Evolutionary conservation across 1,140 invertebrate species (phyloP), one percentile per base, ranked within the genome.

Genomic region (Leptinotarsa undecemlineata): DNA sequence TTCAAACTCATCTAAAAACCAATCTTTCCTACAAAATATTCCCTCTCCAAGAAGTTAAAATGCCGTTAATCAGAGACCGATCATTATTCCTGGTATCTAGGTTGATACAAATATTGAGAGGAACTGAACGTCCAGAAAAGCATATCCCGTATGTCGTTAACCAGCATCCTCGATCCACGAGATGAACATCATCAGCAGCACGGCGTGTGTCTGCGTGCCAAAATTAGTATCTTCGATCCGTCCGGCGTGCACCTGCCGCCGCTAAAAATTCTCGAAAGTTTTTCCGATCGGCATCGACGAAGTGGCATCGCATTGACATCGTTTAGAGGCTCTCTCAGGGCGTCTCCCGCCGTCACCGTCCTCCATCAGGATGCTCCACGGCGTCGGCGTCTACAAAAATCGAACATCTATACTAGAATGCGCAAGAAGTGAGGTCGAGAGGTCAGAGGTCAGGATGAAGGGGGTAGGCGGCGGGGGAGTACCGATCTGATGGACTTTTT

Each of bases 331-430:
- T 61, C 57, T 72, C 71, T 74, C 76, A 75, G 80, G 80, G 80
- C 80, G 80, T 81, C 80, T 80, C 80, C 80, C 78, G 76, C 74
- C 51, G 60, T 72, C 48, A 42, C 47, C 48, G 19, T 60, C 76
- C 42, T 72, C 51, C 21, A 71, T 48, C 76, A 73, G 76, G 71
- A 74, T 68, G 70, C 74, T 77, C 75, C 78, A 79, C 76, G 76
- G 76, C 78, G 78, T 77, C 76, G 76, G 78, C 78, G 78, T 79
- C 79, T 76, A 72, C 79, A 81, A 81, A 81, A 81, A 81, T 81
- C 80, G 80, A 81, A 81, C 80, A 73, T 77, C 79, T 80, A 80
- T 81, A 81, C 78, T 79, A 77, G 78, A 80, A 76, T 79, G 80
- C 80, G 79, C 80, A 79, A 80, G 75, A 78, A 81, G 80, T 81